These are phyloP conservation scores for Naso thynnoides DNA, from an alignment of 2,797 vertebrate species.

Conservation along the genomic window DNA sequence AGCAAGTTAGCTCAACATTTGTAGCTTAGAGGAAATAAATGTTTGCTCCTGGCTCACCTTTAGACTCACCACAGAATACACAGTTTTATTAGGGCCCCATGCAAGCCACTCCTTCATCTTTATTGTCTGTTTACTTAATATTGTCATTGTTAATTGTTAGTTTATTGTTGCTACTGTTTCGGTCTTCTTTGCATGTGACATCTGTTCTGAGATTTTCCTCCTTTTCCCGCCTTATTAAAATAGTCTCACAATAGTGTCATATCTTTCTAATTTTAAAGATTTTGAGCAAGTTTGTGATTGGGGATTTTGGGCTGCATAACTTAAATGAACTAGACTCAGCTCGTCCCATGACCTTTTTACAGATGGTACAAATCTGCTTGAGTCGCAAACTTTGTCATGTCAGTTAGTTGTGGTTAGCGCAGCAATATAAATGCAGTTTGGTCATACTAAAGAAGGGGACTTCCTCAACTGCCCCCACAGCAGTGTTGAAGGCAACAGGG, in stretches of 20 bases:
- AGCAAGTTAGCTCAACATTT: not conserved
- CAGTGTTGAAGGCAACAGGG: slow-evolving; percentile 29
- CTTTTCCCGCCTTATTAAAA: not conserved
- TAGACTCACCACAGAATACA: not conserved
- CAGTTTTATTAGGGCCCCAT: not conserved
- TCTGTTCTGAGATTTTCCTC: not conserved
- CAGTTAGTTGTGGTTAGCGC: slow-evolving; percentile 11
- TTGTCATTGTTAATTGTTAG: not conserved
- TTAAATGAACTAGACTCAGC: no score
- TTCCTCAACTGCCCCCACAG: slow-evolving; percentile 53
- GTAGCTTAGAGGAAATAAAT: not conserved
- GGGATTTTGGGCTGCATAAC: not conserved
- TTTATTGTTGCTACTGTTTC: not conserved
- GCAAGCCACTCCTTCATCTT: not conserved
- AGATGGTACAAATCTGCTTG: not conserved
- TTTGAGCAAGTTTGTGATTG: not conserved
- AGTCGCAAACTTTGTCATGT: slow-evolving; percentile 10
- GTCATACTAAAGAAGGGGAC: slow-evolving; percentile 49
- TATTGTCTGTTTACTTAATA: not conserved
- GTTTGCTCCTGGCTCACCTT: not conserved
- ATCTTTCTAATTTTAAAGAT: not conserved
- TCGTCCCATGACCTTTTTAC: not conserved
- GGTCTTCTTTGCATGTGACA: not conserved
- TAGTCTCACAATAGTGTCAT: not conserved
- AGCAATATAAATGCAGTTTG: slow-evolving; percentile 13